These are phyloP conservation scores for Melanotaenia maccullochi DNA, from an alignment of 2,797 vertebrate species.

Conservation along the genomic window DNA sequence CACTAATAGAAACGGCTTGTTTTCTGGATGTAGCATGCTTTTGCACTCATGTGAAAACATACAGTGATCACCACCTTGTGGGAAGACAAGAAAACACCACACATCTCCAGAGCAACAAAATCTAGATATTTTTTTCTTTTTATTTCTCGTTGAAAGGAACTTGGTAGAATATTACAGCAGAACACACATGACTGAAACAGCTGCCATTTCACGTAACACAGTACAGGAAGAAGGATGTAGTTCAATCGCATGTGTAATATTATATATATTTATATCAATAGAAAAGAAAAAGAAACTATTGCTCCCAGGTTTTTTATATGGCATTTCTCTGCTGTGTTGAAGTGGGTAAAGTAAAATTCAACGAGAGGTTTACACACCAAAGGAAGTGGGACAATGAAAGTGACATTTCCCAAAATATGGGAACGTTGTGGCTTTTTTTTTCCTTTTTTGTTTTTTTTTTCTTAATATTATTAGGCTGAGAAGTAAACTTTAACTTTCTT, in stretches of 20 bases:
- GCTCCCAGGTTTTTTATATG: constrained; percentile 83
- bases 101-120: constrained; percentile 81
- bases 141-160: constrained; percentile 85
- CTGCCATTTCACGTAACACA: constrained; percentile 98
- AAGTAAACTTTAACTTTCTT: constrained; percentile 71
- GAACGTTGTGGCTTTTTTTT: constrained; percentile 63
- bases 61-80: not conserved
- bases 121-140: constrained; percentile 73
- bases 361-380: constrained; percentile 70
- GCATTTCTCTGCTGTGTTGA: constrained; percentile 88
- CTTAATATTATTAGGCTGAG: constrained; percentile 55
- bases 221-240: constrained; percentile 92
- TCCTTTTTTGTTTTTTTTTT: not conserved
- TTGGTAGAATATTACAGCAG: constrained; percentile 91
- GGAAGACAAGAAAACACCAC: constrained; percentile 45
- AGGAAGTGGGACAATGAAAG: constrained; percentile 71
- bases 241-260: constrained; percentile 85
- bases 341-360: constrained; percentile 79
- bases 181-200: constrained; percentile 95
- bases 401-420: constrained; percentile 62
- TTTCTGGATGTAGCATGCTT: not conserved
- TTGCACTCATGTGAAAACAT: not conserved
- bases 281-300: constrained; percentile 87
- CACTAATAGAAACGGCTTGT: not conserved
- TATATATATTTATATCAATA: constrained; percentile 82